Evolutionary conservation across 1,140 invertebrate genomes (phyloP), one percentile per base, ranked within the genome.

Genomic region (Anastrepha obliqua): DNA sequence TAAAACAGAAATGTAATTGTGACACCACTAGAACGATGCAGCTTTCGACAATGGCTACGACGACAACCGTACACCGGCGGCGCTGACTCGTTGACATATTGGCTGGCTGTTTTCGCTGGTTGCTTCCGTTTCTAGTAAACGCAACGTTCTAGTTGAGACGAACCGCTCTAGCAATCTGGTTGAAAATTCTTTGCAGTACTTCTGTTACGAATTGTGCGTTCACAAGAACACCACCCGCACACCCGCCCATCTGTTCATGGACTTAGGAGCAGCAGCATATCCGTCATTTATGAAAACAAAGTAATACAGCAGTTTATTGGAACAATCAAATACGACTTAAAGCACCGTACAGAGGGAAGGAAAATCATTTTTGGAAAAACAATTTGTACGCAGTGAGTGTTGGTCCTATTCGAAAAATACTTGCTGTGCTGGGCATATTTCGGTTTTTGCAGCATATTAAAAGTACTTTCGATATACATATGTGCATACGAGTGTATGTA

Each of bases 91-190:
- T 74, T 44, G 42, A 74, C 67, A 47, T 70, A n/a, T 74, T 15
- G 47, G n/a, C 47, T 65, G 62, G 86, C 64, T 87, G 64, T 39
- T 47, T 29, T 85, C 11, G 58, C 85, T 62, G 87, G 81, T 88
- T 88, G 85, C 64, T 86, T 86, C 29, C 87, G 81, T 17, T 88
- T 88, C 59, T 74, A 64, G 70, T 65, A 86, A 86, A 88, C 87
- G 87, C 87, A 86, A 78, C 15, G 85, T 88, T 88, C 87, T 88
- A 88, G 87, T 88, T 85, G 87, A 47, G 74, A 81, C 85, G 29
- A 15, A 6, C 59, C 55, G 85, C 85, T 86, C 85, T 86, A 44
- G 59, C 58, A 86, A 86, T 65, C 58, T 65, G 85, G 85, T 86
- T 51, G 59, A 44, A 44, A 62, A 86, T 29, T n/a, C 42, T 55